Conservation (phyloP, 1,140 invertebrate species). For the Zaprionus nigranus region DNA sequence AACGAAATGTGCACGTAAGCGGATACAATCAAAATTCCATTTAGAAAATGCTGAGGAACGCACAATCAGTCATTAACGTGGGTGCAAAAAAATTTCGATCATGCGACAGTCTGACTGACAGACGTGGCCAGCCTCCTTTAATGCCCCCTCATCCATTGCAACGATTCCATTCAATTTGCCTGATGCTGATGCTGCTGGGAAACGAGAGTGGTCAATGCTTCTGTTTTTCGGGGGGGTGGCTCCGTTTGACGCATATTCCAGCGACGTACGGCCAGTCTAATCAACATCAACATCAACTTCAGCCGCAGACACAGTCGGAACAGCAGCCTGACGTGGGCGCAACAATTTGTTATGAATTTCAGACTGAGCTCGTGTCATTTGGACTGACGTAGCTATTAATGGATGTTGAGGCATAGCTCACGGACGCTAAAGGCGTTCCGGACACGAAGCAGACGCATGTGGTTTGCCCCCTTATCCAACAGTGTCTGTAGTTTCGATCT, state of each 20-base stretch:
- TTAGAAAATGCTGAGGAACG: slow-evolving; percentile 72
- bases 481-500: background rate
- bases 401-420: slow-evolving; percentile 63
- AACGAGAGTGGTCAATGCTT: slow-evolving; percentile 43
- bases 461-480: background rate
- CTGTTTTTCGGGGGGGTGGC: slow-evolving; percentile 49
- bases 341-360: slow-evolving; percentile 76
- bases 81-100: slow-evolving; percentile 26
- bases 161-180: slow-evolving; percentile 49
- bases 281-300: slow-evolving; percentile 60
- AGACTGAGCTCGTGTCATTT: slow-evolving; percentile 50
- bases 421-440: slow-evolving; percentile 29
- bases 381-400: slow-evolving; percentile 59
- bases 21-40: slow-evolving; percentile 83
- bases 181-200: slow-evolving; percentile 11
- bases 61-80: slow-evolving; percentile 81
- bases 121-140: background rate
- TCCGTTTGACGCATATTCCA: slow-evolving; percentile 22
- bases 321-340: slow-evolving; percentile 22
- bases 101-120: slow-evolving; percentile 1
- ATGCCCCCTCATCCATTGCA: background rate
- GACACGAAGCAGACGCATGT: slow-evolving; percentile 43
- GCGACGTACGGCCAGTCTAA: slow-evolving; percentile 52
- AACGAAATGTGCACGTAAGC: slow-evolving; percentile 68
- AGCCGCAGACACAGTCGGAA: slow-evolving; percentile 1